Evolutionary conservation across 1,140 invertebrate genomes (phyloP).

Genomic region (Sycophaga agraensis): DNA sequence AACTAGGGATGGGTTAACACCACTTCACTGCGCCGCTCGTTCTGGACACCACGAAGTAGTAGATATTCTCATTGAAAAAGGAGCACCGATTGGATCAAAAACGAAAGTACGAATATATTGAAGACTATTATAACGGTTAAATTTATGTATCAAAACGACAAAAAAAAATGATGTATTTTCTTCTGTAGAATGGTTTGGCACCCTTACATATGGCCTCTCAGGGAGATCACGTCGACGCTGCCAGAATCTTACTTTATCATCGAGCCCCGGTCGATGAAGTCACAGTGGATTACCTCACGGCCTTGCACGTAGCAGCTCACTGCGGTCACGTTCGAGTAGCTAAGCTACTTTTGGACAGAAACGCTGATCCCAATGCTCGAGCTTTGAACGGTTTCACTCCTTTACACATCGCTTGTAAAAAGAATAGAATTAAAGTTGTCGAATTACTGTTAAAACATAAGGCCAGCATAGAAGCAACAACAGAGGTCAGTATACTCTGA

Average conservation of each 20-base stretch:
- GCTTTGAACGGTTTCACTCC: constrained; percentile 99
- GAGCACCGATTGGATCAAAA: constrained; percentile 92
- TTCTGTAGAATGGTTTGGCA: constrained; percentile 79
- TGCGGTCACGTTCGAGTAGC: constrained; percentile 94
- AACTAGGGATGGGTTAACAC: constrained; percentile 93
- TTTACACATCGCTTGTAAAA: constrained; percentile 98
- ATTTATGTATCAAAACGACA: background rate
- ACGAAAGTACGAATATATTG: too few relatives aligned
- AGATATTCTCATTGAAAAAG: constrained; percentile 85
- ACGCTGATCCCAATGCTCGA: constrained; percentile 95
- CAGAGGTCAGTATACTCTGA: too few relatives aligned
- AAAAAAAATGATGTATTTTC: constrained; percentile 19
- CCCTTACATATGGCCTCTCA: constrained; percentile 93
- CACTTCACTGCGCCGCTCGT: constrained; percentile 87
- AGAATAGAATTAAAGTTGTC: constrained; percentile 95
- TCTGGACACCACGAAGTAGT: constrained; percentile 97
- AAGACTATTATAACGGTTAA: too few relatives aligned
- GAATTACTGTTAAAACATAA: constrained; percentile 95
- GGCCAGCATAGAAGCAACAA: constrained; percentile 85
- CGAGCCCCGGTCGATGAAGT: constrained; percentile 96
- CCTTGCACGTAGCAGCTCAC: constrained; percentile 94
- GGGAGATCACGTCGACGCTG: constrained; percentile 95
- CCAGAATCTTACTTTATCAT: constrained; percentile 86
- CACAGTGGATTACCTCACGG: constrained; percentile 95
- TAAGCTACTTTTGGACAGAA: constrained; percentile 87